Base-by-base conservation (phyloP, 2,797 vertebrate genomes). In the Arrhamphus sclerolepis region DNA sequence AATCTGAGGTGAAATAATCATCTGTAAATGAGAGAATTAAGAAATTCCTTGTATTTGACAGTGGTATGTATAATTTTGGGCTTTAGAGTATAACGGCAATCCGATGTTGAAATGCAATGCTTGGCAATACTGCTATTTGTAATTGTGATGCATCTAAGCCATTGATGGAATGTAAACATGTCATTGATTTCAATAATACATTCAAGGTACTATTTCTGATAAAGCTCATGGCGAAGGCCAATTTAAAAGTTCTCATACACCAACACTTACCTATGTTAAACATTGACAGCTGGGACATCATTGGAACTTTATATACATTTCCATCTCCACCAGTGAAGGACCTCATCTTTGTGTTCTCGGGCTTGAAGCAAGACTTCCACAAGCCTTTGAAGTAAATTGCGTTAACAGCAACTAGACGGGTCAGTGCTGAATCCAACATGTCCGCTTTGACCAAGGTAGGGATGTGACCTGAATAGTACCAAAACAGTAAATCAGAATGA, bases 361-460 rank as follows among this genome's bases (percentile, higher is more conserved):
- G 92, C 58, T 90, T 94, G 82, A 99, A 99, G 48, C 95, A 91
- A 0, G 96, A 97, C 70, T 96, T 96, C 97, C 97, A 98, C 14
- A 95, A 74, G 21, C 96, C 97, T 90, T 98, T 98, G 85, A 99
- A 99, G 85, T 95, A 98, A 55, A 99, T 92, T 0, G 96, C 92
- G 42, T 97, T 97, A 56, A 97, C 91, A 6, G 92, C 79, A 6
- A 98, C 93, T 73, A 98, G 83, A 4, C 93, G 93, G 60, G 95
- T 96, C 70, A 96, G 48, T 19, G 31, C 14, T 0, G 91, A 39
- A 47, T 96, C 90, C 54, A 98, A 82, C 72, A 95, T 92, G 60
- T 95, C 94, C 0, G 95, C 91, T 54, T 92, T 89, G 66, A 99
- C 73, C 80, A 99, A 66, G 56, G 70, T 90, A 75, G 95, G 91